Evolutionary conservation across 2,113 vertebrate genomes (phyloP).

Genomic region (Calidris pugnax): DNA sequence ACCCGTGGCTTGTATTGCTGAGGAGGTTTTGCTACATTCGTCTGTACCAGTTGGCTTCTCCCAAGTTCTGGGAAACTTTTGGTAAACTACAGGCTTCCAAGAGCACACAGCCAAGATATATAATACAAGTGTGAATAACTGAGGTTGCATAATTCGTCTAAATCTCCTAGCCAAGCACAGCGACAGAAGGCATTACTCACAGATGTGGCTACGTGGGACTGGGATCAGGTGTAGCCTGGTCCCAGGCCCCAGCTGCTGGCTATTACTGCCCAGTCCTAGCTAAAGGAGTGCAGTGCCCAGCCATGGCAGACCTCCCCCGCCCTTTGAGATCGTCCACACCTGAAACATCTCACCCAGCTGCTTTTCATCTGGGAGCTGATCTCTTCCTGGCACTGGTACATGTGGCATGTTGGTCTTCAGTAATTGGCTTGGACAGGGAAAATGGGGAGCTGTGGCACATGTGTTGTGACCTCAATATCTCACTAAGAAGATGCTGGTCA

Average conservation of each 20-base stretch:
- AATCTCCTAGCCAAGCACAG: slow-evolving; percentile 2
- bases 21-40: not conserved
- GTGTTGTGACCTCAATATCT: not conserved
- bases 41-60: slow-evolving; percentile 32
- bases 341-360: not conserved
- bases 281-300: not conserved
- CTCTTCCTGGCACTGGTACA: accelerated
- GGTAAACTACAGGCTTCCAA: slow-evolving; percentile 14
- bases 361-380: not conserved
- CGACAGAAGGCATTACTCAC: slow-evolving; percentile 47
- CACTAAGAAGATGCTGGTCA: not conserved
- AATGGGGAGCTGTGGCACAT: not conserved
- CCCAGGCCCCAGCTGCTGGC: not conserved
- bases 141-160: not conserved
- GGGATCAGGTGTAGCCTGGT: not conserved
- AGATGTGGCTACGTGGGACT: not conserved
- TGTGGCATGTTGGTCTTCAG: not conserved
- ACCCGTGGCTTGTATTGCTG: not conserved
- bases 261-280: not conserved
- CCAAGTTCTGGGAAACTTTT: slow-evolving; percentile 17
- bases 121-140: slow-evolving; percentile 44
- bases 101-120: slow-evolving; percentile 33
- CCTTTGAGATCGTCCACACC: not conserved
- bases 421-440: not conserved
- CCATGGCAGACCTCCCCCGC: not conserved